These are phyloP conservation scores for Hepsetus odoe DNA, from an alignment of 2,113 vertebrate genomes.

Conservation along the genomic window DNA sequence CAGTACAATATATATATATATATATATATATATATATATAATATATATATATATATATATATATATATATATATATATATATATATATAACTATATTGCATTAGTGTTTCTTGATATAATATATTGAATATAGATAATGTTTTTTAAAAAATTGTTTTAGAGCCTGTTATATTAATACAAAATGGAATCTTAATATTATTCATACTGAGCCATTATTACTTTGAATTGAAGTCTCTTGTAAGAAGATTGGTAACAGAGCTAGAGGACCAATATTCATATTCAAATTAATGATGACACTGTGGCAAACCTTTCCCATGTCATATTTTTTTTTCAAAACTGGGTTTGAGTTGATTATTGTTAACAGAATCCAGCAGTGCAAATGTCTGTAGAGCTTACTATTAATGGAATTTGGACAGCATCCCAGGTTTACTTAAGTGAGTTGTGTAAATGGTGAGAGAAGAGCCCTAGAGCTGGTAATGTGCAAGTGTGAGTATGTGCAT, in stretches of 20 bases:
- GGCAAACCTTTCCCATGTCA: not conserved
- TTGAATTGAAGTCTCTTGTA: not conserved
- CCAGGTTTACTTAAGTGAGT: not conserved
- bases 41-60: too few relatives aligned
- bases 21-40: too few relatives aligned
- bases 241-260: not conserved
- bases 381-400: not conserved
- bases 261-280: not conserved
- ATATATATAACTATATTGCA: too few relatives aligned
- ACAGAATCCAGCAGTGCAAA: conserved; percentile 1
- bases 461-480: not conserved
- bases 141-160: too few relatives aligned
- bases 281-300: not conserved
- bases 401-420: conserved; percentile 1
- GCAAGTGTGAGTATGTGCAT: not conserved
- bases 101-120: too few relatives aligned
- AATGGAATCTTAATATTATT: too few relatives aligned
- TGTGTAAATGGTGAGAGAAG: not conserved
- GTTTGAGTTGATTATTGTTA: not conserved
- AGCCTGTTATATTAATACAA: too few relatives aligned
- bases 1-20: too few relatives aligned
- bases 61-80: too few relatives aligned
- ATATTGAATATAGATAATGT: too few relatives aligned
- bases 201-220: too few relatives aligned
- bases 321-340: not conserved